Conservation (phyloP, 2,888 invertebrate species). For the Aspidiotus destructor region DNA sequence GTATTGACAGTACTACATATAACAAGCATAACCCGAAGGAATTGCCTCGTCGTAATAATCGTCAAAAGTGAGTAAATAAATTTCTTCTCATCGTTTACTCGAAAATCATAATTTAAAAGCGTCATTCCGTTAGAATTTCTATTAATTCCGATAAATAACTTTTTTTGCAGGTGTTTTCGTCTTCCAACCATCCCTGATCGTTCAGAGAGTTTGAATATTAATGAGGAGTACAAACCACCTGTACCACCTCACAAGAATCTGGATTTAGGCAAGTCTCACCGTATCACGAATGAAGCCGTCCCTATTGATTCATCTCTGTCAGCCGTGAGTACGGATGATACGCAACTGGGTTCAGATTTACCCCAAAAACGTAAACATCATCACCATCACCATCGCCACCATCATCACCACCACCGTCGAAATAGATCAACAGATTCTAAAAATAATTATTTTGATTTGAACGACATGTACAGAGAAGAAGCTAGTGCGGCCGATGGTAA, state of each 20-base stretch:
- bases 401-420: conserved; percentile 25
- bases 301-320: conserved; percentile 34
- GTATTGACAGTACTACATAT: conserved; percentile 60
- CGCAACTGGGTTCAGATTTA: conserved; percentile 6
- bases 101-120: not conserved
- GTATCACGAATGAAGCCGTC: conserved; percentile 24
- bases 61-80: conserved; percentile 6
- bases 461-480: not conserved
- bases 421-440: not conserved
- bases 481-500: not conserved
- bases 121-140: not conserved
- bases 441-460: not conserved
- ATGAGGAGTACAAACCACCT: conserved; percentile 40
- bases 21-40: conserved; percentile 52
- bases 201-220: not conserved
- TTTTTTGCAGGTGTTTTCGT: conserved; percentile 13
- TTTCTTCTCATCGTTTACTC: too few species aligned
- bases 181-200: conserved; percentile 16
- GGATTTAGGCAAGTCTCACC: conserved; percentile 6
- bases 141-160: not conserved
- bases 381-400: conserved; percentile 35
- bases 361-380: conserved; percentile 33
- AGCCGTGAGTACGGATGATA: not conserved
- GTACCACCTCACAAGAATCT: conserved; percentile 66
- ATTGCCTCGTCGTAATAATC: conserved; percentile 1